A percentile compares a stretch with the other conserved stretches of the same genome.
These are phyloP conservation scores for Drosophila dunni DNA, from an alignment of 1,140 invertebrate species.

Conservation along the genomic window DNA sequence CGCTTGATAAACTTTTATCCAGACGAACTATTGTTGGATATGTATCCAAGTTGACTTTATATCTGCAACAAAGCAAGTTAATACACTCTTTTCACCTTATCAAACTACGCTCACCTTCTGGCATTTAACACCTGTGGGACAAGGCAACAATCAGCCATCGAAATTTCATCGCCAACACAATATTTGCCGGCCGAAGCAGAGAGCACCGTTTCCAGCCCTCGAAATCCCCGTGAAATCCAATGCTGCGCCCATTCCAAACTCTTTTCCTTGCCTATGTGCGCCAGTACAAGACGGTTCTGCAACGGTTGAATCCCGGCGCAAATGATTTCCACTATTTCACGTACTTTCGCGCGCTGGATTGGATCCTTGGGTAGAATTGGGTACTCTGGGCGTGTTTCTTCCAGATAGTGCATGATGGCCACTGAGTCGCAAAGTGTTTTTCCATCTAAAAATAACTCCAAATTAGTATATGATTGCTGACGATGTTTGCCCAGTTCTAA, in stretches of 20 bases:
- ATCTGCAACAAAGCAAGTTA: constrained; percentile 85
- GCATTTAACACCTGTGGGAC: constrained; percentile 97
- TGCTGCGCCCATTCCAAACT: constrained; percentile 95
- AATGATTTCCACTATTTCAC: constrained; percentile 89
- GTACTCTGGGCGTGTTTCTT: constrained; percentile 93
- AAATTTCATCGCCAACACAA: constrained; percentile 96
- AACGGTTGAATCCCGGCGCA: constrained; percentile 97
- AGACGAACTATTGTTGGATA: constrained; percentile 95
- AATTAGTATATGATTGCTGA: neutral
- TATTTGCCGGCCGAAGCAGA: constrained; percentile 94
- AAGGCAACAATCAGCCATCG: constrained; percentile 96
- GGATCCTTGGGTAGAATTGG: constrained; percentile 94
- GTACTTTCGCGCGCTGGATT: constrained; percentile 92
- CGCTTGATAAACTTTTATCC: constrained; percentile 91
- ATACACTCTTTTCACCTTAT: too few relatives aligned
- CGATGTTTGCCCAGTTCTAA: constrained; percentile 54
- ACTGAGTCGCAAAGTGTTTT: constrained; percentile 94
- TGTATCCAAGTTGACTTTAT: constrained; percentile 93
- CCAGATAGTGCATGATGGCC: constrained; percentile 97
- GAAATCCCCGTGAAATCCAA: constrained; percentile 95
- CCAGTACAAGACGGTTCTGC: constrained; percentile 94
- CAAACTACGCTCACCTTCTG: constrained; percentile 86
- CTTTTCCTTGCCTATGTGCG: constrained; percentile 91
- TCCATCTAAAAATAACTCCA: constrained; percentile 86
- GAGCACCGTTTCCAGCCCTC: constrained; percentile 94